A percentile compares a stretch with the other conserved stretches of the same genome.
Evolutionary conservation across 1,140 invertebrate genomes (phyloP).

Genomic region (Drosophila ambigua): DNA sequence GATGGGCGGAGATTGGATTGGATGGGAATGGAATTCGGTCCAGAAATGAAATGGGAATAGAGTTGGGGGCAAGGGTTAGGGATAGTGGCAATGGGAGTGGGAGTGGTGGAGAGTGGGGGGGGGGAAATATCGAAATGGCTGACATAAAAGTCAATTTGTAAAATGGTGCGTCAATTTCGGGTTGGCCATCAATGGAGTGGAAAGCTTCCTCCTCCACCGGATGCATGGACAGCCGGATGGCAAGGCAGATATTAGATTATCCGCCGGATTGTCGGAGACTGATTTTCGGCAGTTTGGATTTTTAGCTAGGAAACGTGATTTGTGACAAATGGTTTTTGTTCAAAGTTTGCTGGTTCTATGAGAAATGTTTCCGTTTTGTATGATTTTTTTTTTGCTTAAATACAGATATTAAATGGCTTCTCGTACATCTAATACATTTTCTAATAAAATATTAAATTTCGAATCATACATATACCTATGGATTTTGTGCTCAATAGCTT

Average conservation of each 20-base stretch:
- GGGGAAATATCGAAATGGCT: slow-evolving; percentile 41
- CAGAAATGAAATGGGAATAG: background rate
- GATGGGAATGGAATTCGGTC: slow-evolving; percentile 1
- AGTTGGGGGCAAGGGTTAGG: slow-evolving; percentile 24
- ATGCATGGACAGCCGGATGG: slow-evolving; percentile 26
- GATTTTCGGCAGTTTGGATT: slow-evolving; percentile 40
- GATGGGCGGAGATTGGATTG: slow-evolving; percentile 12
- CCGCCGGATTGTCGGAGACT: slow-evolving; percentile 37
- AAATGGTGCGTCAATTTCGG: slow-evolving; percentile 44
- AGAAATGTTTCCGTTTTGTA: too few relatives aligned
- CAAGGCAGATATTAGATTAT: slow-evolving; percentile 54
- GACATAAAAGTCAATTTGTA: slow-evolving; percentile 59
- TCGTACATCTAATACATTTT: too few relatives aligned
- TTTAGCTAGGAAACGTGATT: slow-evolving; percentile 14
- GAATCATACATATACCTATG: background rate
- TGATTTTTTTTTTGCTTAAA: too few relatives aligned
- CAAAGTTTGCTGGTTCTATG: too few relatives aligned
- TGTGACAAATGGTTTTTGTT: too few relatives aligned
- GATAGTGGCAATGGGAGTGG: background rate
- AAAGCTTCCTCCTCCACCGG: slow-evolving; percentile 50
- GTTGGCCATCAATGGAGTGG: slow-evolving; percentile 70
- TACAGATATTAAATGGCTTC: too few relatives aligned
- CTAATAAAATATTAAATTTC: background rate
- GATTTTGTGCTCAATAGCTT: background rate
- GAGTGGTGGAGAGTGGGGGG: background rate